Conservation (phyloP, 2,888 invertebrate species). For the Phyllotreta cruciferae region DNA sequence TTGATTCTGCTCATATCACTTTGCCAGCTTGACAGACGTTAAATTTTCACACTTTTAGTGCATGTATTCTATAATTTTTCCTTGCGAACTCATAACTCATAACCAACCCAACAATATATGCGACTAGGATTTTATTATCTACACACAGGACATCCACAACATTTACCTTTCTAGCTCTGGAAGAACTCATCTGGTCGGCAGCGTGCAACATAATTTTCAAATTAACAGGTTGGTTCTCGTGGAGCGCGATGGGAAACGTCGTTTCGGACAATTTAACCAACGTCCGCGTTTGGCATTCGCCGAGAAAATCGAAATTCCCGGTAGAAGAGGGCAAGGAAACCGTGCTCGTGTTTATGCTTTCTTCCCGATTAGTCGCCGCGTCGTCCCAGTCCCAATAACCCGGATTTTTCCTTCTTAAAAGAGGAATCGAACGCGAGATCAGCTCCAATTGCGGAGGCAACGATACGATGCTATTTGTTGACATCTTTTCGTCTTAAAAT, state of each 20-base stretch:
- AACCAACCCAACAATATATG: background rate
- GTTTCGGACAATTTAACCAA: slow-evolving; percentile 53
- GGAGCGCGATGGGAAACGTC: slow-evolving; percentile 47
- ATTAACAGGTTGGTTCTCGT: slow-evolving; percentile 53
- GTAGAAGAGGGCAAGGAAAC: slow-evolving; percentile 7
- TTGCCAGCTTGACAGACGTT: no score
- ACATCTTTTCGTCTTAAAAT: slow-evolving; percentile 44
- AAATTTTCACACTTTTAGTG: no score
- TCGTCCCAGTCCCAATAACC: slow-evolving; percentile 21
- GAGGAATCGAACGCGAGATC: slow-evolving; percentile 48
- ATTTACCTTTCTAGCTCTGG: slow-evolving; percentile 50
- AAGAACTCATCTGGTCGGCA: slow-evolving; percentile 50
- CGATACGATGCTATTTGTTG: slow-evolving; percentile 53
- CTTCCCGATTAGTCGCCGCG: slow-evolving; percentile 23
- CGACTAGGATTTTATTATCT: slow-evolving; percentile 1
- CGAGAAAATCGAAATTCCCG: slow-evolving; percentile 13
- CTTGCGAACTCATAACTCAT: background rate
- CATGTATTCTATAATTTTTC: no score
- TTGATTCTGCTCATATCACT: no score
- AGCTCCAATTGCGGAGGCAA: slow-evolving; percentile 52
- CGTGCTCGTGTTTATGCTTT: slow-evolving; percentile 20
- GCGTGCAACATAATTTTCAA: slow-evolving; percentile 56
- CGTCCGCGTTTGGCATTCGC: slow-evolving; percentile 31
- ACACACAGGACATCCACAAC: no score
- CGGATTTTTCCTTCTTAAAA: slow-evolving; percentile 35